Base-by-base conservation (phyloP, 35 echinoderm and acorn worm species). In the Antedon bifida region DNA sequence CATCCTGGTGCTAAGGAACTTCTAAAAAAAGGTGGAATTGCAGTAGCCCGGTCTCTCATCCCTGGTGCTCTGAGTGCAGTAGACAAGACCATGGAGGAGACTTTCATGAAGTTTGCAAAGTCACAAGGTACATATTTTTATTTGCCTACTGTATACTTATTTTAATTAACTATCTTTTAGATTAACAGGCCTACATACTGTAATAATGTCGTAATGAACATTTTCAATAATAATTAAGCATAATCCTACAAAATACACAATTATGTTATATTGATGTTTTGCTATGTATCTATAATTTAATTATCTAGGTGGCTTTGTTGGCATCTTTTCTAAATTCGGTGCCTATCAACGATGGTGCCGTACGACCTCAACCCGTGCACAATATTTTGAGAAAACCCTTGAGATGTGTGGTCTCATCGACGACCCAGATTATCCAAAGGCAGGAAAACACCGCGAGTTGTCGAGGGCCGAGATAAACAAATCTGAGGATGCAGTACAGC, bases 61-160 rank as follows among this genome's bases (percentile, higher is more conserved):
- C 84, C 87, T 78, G 91, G 91, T 8, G 86, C 82, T 83, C 77
- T 83, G 36, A 86, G 91, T 79, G 77, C 76, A 1, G 91, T 93
- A 23, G 91, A 93, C 38, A 93, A 93, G 46, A 93, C 91, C 0
- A 93, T 93, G 23, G 87, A 93, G 29, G 91, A 93, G 32, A 93
- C 91, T 12, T 93, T 89, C 39, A 93, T 93, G 87, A 86, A 86
- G 74, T 79, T 80, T 82, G 87, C 90, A 0, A 88, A 92, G 30
- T 85, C 91, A 35, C 77, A 35, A 42, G 38, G 38, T 42, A 42
- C 14, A 42, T n/a, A 42, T 42, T 42, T 7, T 7, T 42, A 42
- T 14, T 42, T 4, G 14, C 14, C 14, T 42, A 42, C 14, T 42
- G 38, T 42, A 7, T 42, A 42, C n/a, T n/a, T 42, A 42, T 4